Conservation (phyloP, 1,140 invertebrate species). For the Lasioglossum baleicum region DNA sequence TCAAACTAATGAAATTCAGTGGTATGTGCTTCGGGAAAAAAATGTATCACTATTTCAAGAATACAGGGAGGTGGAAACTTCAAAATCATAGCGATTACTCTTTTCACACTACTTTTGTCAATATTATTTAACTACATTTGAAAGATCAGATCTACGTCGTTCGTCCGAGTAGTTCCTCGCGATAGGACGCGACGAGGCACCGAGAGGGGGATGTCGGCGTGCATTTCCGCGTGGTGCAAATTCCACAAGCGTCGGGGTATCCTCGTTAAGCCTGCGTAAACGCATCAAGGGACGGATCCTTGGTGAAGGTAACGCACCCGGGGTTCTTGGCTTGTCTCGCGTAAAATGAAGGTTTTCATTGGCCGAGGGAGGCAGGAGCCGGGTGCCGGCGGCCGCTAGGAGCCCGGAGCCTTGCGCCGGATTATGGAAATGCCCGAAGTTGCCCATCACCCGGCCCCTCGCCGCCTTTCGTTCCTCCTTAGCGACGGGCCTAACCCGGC, state of each 20-base stretch:
- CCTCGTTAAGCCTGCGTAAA: conserved; percentile 35
- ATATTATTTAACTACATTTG: too few species aligned
- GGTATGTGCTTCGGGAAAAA: too few species aligned
- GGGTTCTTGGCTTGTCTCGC: conserved; percentile 32
- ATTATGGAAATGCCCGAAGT: conserved; percentile 74
- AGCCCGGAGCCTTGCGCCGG: conserved; percentile 44
- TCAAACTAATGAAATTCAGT: background rate
- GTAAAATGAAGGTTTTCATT: conserved; percentile 74
- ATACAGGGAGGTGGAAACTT: too few species aligned
- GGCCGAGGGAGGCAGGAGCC: conserved; percentile 38
- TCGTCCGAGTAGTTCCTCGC: too few species aligned
- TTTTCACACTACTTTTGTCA: too few species aligned
- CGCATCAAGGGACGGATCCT: conserved; percentile 13
- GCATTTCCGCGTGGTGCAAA: conserved; percentile 32
- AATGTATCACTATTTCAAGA: too few species aligned
- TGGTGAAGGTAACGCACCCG: conserved; percentile 16
- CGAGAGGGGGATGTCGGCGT: background rate
- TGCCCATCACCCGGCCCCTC: conserved; percentile 44
- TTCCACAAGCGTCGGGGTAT: conserved; percentile 1
- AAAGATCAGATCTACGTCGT: too few species aligned
- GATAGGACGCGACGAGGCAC: background rate
- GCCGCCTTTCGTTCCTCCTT: conserved; percentile 13
- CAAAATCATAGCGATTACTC: too few species aligned
- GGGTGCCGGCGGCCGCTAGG: background rate
- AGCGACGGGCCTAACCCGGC: conserved; percentile 63